Percentiles rank a stretch among this genome's conserved stretches.
phyloP scores from a whole-genome alignment of 1,140 invertebrate species.

The Habropoda laboriosa region DNA sequence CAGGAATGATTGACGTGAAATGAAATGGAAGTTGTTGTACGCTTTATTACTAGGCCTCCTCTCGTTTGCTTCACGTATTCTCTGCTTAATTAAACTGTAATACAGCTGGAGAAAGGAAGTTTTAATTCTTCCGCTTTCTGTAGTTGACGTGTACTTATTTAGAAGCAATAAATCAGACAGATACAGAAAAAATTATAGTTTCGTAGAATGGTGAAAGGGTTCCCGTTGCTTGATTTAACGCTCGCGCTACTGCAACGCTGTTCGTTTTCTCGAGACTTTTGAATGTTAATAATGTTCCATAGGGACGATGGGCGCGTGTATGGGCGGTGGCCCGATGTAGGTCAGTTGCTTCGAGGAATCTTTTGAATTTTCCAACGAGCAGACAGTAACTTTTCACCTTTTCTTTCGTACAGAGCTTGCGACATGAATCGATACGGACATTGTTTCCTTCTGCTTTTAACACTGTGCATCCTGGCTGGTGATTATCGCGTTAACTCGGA shows the following conservation, averaged over 20 bases:
- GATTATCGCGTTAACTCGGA: conserved; percentile 49
- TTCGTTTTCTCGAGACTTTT: neutral
- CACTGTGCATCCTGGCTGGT: conserved; percentile 8
- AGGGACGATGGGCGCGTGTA: neutral
- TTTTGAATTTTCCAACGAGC: conserved; percentile 1
- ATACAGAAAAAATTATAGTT: too few relatives aligned
- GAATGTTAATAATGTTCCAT: conserved; percentile 31
- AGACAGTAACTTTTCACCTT: conserved; percentile 12
- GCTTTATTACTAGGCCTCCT: neutral
- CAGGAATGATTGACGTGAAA: neutral
- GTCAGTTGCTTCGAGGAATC: conserved; percentile 24
- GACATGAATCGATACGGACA: conserved; percentile 43
- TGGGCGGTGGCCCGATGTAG: neutral
- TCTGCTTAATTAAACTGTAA: conserved; percentile 26
- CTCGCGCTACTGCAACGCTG: too few relatives aligned
- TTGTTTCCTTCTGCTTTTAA: conserved; percentile 36
- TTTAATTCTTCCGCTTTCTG: neutral
- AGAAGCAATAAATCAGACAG: neutral
- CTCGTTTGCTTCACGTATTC: conserved; percentile 1
- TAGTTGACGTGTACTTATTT: neutral
- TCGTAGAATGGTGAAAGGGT: neutral
- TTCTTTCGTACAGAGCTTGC: conserved; percentile 26
- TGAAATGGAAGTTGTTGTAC: too few relatives aligned
- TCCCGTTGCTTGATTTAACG: conserved; percentile 1
- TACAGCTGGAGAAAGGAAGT: neutral